Conservation (phyloP, 1,140 invertebrate species). For the Frieseomelitta varia region DNA sequence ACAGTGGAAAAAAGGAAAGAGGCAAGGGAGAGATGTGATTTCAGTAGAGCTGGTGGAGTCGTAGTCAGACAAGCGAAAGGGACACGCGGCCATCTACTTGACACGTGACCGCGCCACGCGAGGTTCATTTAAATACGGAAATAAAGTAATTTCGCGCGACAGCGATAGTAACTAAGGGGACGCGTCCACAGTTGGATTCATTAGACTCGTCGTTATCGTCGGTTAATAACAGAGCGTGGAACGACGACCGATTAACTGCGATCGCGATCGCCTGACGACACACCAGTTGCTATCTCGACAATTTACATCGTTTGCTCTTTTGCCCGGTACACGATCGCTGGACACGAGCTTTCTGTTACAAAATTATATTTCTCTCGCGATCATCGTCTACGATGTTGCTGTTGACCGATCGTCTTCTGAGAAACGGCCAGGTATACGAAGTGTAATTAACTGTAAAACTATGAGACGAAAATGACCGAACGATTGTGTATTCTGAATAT, state of each 20-base stretch:
- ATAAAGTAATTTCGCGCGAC: constrained; percentile 49
- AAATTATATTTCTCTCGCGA: not conserved
- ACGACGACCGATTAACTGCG: constrained; percentile 17
- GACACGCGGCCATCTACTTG: constrained; percentile 37
- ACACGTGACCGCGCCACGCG: constrained; percentile 45
- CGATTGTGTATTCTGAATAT: too few species aligned
- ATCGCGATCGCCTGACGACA: constrained; percentile 12
- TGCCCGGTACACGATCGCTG: not conserved
- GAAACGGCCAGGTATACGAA: not conserved
- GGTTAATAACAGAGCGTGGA: not conserved
- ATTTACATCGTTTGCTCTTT: not conserved
- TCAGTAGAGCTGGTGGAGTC: not conserved
- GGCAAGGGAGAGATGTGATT: not conserved
- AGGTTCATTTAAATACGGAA: constrained; percentile 46
- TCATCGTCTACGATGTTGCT: too few species aligned
- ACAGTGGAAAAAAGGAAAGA: not conserved
- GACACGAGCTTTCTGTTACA: not conserved
- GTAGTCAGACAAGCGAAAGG: constrained; percentile 15
- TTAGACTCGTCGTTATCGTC: constrained; percentile 9
- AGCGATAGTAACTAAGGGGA: constrained; percentile 44
- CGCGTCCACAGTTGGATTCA: not conserved
- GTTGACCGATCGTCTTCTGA: too few species aligned
- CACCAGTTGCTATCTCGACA: not conserved
- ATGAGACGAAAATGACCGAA: too few species aligned
- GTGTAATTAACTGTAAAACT: too few species aligned